Percentiles rank a stretch among this genome's conserved stretches.
Evolutionary conservation across 2,888 invertebrate species (phyloP).

Genomic region (Erebia aethiops): DNA sequence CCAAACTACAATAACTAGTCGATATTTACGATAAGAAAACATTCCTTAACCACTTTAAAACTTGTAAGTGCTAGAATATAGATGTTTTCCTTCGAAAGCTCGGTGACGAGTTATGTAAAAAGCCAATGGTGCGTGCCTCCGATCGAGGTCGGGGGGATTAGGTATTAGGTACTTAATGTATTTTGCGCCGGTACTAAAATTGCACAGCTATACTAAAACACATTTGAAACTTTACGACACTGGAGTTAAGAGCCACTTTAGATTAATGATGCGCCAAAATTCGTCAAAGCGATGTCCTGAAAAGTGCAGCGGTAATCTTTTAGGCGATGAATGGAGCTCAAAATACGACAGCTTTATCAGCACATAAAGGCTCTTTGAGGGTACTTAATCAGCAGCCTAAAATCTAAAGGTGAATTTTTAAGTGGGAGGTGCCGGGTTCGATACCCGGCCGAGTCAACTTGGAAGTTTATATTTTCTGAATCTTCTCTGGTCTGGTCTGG

Average conservation of each 20-base stretch:
- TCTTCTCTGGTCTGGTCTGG: no score
- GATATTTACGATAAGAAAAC: constrained; percentile 18
- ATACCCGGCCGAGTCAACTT: no score
- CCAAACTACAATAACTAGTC: neutral
- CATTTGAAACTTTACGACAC: constrained; percentile 11
- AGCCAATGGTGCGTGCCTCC: constrained; percentile 37
- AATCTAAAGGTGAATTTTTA: neutral
- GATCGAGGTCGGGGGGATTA: constrained; percentile 34
- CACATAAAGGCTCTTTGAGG: neutral
- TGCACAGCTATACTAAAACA: constrained; percentile 13
- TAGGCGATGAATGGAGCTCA: neutral
- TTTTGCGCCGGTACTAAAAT: constrained; percentile 32
- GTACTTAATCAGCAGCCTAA: neutral
- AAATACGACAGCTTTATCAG: neutral
- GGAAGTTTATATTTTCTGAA: no score
- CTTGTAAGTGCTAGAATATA: constrained; percentile 26
- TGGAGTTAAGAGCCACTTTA: constrained; percentile 10
- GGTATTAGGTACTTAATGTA: constrained; percentile 37
- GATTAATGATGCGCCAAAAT: neutral
- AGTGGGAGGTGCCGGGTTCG: no score
- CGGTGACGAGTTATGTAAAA: constrained; percentile 35
- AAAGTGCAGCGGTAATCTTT: constrained; percentile 2
- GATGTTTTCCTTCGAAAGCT: constrained; percentile 37
- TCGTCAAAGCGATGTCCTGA: neutral
- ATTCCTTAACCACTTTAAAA: constrained; percentile 17